phyloP scores from a whole-genome alignment of 2,888 invertebrate species.

The Labia minor region DNA sequence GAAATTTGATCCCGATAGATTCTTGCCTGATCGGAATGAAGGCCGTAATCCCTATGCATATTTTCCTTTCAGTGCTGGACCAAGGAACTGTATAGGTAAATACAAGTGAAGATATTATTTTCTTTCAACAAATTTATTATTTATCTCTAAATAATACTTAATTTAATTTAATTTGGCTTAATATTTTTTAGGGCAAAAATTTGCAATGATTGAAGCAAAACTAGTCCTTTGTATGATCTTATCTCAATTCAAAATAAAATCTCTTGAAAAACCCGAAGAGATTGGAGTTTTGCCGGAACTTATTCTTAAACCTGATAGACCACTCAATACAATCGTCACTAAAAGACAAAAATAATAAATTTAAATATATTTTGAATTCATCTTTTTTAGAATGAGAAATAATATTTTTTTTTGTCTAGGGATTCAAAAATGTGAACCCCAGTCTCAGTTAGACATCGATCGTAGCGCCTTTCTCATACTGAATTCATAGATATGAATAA shows the following conservation, averaged over 20 bases:
- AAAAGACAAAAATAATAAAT: background rate
- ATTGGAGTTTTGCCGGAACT: conserved; percentile 14
- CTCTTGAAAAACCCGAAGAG: background rate
- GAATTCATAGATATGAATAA: too few relatives aligned
- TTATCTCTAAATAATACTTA: too few relatives aligned
- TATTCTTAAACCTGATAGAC: background rate
- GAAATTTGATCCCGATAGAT: conserved; percentile 38
- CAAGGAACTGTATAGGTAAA: conserved; percentile 37
- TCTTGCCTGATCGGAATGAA: conserved; percentile 34
- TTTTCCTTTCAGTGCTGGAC: conserved; percentile 40
- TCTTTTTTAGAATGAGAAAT: too few relatives aligned
- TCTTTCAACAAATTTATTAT: too few relatives aligned
- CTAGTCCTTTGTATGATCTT: background rate
- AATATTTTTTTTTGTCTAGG: too few relatives aligned
- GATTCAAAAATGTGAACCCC: too few relatives aligned
- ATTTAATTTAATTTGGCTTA: too few relatives aligned
- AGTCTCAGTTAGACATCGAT: too few relatives aligned
- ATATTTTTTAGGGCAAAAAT: conserved; percentile 18
- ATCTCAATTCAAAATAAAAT: conserved; percentile 6
- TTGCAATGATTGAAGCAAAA: conserved; percentile 19
- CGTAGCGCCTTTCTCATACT: too few relatives aligned
- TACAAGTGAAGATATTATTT: too few relatives aligned
- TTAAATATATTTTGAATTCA: too few relatives aligned
- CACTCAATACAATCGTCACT: background rate
- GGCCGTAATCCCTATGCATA: conserved; percentile 38